phyloP scores from a whole-genome alignment of 2,113 vertebrate species.

The Malurus elegans region DNA sequence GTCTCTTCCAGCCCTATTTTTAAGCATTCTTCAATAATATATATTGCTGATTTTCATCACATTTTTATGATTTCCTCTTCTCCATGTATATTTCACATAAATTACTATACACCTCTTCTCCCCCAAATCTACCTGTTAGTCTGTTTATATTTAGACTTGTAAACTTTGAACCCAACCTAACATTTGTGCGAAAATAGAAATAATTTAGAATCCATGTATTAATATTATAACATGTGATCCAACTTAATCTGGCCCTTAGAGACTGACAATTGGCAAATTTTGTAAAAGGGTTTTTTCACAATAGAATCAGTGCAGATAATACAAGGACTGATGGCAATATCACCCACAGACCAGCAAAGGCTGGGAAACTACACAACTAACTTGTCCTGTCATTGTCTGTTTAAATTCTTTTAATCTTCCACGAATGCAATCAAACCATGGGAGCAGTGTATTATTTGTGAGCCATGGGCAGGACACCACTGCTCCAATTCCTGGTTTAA shows the following conservation, averaged over 20 bases:
- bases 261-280: not conserved
- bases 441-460: not conserved
- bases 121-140: not conserved
- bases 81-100: not conserved
- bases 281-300: not conserved
- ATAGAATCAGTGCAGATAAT: not conserved
- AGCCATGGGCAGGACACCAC: not conserved
- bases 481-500: not conserved
- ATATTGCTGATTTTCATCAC: not conserved
- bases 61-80: not conserved
- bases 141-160: not conserved
- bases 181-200: not conserved
- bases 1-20: constrained; percentile 13
- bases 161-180: not conserved
- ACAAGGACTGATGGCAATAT: not conserved
- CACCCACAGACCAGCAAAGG: not conserved
- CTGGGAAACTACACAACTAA: not conserved
- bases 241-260: not conserved
- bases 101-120: not conserved
- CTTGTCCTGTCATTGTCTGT: not conserved
- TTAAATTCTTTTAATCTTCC: not conserved
- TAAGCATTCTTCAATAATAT: not conserved
- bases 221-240: not conserved
- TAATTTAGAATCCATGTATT: not conserved
- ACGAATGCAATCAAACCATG: not conserved